phyloP scores from a whole-genome alignment of 2,888 invertebrate species.

The Dryomyza anilis region DNA sequence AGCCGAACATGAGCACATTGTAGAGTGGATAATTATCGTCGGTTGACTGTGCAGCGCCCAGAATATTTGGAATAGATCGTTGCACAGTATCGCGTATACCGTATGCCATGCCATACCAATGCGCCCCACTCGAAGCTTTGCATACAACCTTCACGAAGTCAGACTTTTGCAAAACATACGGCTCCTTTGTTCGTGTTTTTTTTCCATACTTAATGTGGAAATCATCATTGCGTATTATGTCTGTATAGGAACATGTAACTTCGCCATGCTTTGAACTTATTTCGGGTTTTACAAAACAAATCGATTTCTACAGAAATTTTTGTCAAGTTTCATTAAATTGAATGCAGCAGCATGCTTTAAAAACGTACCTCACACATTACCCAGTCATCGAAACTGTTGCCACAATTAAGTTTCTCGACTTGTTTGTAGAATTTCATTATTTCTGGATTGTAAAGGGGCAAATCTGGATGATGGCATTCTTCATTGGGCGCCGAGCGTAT shows the following conservation, averaged over 20 bases:
- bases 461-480: slow-evolving; percentile 70
- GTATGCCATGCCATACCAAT: slow-evolving; percentile 72
- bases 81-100: slow-evolving; percentile 63
- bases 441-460: slow-evolving; percentile 72
- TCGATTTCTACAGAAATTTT: slow-evolving; percentile 50
- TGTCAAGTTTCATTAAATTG: not conserved
- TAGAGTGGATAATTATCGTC: slow-evolving; percentile 42
- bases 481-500: slow-evolving; percentile 61
- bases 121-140: slow-evolving; percentile 53
- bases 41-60: slow-evolving; percentile 20
- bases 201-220: slow-evolving; percentile 65
- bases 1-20: slow-evolving; percentile 84
- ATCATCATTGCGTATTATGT: slow-evolving; percentile 74
- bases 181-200: slow-evolving; percentile 64
- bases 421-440: slow-evolving; percentile 74
- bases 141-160: slow-evolving; percentile 78
- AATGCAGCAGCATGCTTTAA: slow-evolving; percentile 40
- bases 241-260: slow-evolving; percentile 67
- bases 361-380: slow-evolving; percentile 76
- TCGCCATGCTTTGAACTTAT: slow-evolving; percentile 52
- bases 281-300: slow-evolving; percentile 57
- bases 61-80: slow-evolving; percentile 37
- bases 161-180: slow-evolving; percentile 69
- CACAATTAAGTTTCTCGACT: slow-evolving; percentile 69
- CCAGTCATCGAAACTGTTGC: slow-evolving; percentile 71